These are phyloP conservation scores for Akabosia matsudoensis DNA, from an alignment of 1,140 invertebrate genomes.

Conservation along the genomic window DNA sequence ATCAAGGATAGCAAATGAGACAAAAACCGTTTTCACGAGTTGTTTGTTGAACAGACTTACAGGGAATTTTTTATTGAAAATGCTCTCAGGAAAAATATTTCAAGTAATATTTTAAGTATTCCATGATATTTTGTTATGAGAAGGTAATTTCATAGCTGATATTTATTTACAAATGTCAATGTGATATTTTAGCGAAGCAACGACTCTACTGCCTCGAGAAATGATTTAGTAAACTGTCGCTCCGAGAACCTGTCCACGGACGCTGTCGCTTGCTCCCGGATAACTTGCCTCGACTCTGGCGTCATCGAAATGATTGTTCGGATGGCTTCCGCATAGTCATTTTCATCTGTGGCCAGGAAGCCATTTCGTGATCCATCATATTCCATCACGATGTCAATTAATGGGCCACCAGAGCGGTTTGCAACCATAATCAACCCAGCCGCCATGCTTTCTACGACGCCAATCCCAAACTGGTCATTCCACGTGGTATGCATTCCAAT, in stretches of 20 bases:
- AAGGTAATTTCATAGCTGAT: no score
- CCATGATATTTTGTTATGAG: no score
- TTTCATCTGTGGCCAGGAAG: conserved; percentile 73
- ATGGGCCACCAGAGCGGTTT: conserved; percentile 91
- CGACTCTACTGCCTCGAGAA: conserved; percentile 40
- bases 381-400: conserved; percentile 86
- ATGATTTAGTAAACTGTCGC: conserved; percentile 36
- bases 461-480: conserved; percentile 99
- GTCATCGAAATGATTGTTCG: conserved; percentile 68
- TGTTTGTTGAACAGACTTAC: no score
- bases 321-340: conserved; percentile 77
- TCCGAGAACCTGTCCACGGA: conserved; percentile 60
- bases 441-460: conserved; percentile 95
- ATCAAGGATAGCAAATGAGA: no score
- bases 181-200: conserved; percentile 34
- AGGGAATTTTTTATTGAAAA: neutral
- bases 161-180: no score
- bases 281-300: conserved; percentile 59
- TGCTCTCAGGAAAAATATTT: no score
- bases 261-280: conserved; percentile 71
- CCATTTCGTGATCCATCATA: conserved; percentile 66
- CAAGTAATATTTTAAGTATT: no score
- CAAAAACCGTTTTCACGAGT: no score
- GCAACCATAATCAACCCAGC: conserved; percentile 93
- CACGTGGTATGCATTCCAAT: conserved; percentile 96